A percentile compares a stretch with the other conserved stretches of the same genome.
These are phyloP conservation scores for Leistus spinibarbis DNA, from an alignment of 2,888 invertebrate genomes.

Conservation along the genomic window DNA sequence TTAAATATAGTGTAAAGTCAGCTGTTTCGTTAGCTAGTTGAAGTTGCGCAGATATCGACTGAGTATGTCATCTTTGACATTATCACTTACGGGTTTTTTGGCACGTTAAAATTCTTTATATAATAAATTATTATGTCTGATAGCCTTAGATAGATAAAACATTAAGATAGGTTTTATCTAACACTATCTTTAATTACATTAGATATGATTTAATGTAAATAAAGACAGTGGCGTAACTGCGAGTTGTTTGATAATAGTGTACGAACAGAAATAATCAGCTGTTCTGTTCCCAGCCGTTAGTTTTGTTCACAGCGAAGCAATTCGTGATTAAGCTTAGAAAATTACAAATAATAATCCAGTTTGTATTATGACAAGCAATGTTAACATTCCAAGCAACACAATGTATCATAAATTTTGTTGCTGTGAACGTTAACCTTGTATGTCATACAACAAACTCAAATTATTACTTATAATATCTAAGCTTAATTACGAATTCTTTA, in stretches of 20 bases:
- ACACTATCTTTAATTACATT: not conserved
- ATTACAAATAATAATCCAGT: too few species aligned
- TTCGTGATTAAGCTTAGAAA: too few species aligned
- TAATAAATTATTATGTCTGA: not conserved
- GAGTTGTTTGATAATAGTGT: not conserved
- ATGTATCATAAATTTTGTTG: too few species aligned
- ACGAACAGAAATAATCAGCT: too few species aligned
- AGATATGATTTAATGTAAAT: not conserved
- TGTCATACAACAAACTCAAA: too few species aligned
- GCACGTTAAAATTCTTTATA: not conserved
- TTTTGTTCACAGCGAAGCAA: too few species aligned
- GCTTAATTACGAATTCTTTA: too few species aligned
- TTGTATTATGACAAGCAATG: too few species aligned
- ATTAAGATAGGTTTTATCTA: not conserved
- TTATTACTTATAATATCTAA: too few species aligned
- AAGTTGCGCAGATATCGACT: conserved; percentile 26
- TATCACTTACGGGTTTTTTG: not conserved
- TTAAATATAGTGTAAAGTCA: conserved; percentile 16
- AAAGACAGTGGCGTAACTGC: not conserved
- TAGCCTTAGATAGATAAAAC: not conserved
- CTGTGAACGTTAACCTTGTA: too few species aligned
- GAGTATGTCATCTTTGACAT: conserved; percentile 2
- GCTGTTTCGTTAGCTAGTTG: conserved; percentile 27
- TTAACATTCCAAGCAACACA: too few species aligned
- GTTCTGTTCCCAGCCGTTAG: too few species aligned